A percentile compares a stretch with the other conserved stretches of the same genome.
Conservation (phyloP, 1,140 invertebrate species). For the Eriocheir sinensis region DNA sequence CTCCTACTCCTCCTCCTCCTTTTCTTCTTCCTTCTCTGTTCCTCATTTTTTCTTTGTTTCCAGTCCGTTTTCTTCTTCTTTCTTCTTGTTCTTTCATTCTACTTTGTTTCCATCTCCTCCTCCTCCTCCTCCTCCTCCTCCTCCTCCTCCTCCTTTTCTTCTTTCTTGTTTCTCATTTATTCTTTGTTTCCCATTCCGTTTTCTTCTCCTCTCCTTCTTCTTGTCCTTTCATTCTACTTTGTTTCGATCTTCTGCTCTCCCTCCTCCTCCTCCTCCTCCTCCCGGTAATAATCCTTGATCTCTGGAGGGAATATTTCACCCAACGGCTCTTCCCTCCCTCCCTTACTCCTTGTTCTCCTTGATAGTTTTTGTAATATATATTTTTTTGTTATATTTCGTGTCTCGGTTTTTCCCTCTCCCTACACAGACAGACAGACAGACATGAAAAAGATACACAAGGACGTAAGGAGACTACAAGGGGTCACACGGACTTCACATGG, state of each 20-base stretch:
- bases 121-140: slow-evolving; percentile 15
- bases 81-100: no score
- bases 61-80: not conserved
- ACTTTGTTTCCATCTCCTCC: slow-evolving; percentile 18
- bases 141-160: slow-evolving; percentile 12
- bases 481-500: no score
- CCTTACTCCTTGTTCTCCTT: not conserved
- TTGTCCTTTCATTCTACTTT: not conserved
- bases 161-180: no score
- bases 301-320: no score
- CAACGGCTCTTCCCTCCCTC: not conserved
- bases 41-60: not conserved
- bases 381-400: no score
- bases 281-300: no score
- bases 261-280: not conserved
- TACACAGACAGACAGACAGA: no score
- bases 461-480: no score
- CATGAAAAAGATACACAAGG: no score
- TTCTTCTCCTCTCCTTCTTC: not conserved
- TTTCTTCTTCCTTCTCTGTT: not conserved
- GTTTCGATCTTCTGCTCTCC: not conserved
- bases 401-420: no score
- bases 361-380: no score
- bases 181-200: not conserved
- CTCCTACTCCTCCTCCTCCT: not conserved